phyloP scores from a whole-genome alignment of 2,797 vertebrate genomes.

The Eulemur coronatus region DNA sequence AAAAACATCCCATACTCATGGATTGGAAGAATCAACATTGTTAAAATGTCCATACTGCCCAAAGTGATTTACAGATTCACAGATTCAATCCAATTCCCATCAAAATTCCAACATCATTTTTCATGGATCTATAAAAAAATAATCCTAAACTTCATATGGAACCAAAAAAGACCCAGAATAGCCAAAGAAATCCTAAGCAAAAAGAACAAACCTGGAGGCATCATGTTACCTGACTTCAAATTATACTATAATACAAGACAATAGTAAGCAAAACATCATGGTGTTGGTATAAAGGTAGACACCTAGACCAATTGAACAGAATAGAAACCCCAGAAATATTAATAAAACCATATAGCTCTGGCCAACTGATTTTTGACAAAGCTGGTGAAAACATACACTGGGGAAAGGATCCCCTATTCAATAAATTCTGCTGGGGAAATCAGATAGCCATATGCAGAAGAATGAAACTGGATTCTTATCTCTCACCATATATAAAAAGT shows the following conservation, averaged over 20 bases:
- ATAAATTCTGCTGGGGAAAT: neutral
- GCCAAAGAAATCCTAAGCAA: neutral
- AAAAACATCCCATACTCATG: neutral
- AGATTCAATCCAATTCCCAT: neutral
- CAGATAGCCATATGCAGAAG: neutral
- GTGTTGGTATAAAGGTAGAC: neutral
- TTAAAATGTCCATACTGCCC: neutral
- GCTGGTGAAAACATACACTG: neutral
- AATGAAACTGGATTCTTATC: neutral
- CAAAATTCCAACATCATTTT: neutral
- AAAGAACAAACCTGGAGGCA: neutral
- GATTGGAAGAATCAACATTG: neutral
- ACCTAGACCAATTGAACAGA: neutral
- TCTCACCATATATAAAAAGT: neutral
- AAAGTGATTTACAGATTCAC: neutral
- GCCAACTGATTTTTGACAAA: neutral
- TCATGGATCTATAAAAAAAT: neutral
- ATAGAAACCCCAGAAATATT: neutral
- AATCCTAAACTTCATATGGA: neutral
- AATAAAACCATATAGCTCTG: neutral
- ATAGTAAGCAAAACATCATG: neutral
- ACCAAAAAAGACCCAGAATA: neutral
- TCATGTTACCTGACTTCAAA: neutral
- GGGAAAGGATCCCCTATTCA: neutral
- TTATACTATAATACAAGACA: neutral